Evolutionary conservation across 2,888 invertebrate genomes (phyloP).

Genomic region (Agrilus cyanescens): DNA sequence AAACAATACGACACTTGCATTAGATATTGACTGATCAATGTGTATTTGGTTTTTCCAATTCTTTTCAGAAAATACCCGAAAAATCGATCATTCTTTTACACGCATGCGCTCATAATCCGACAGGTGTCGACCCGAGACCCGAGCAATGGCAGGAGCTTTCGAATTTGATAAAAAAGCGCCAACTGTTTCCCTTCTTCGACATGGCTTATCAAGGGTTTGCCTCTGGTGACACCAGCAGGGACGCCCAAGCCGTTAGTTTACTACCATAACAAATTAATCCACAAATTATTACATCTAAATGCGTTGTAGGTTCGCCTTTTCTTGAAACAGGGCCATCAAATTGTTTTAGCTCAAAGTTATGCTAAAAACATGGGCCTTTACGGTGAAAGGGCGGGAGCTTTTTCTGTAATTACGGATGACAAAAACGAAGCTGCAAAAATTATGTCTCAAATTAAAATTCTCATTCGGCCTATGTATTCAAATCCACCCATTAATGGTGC

Average conservation of each 20-base stretch:
- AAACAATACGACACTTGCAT: too few species aligned
- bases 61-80: constrained; percentile 75
- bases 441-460: constrained; percentile 89
- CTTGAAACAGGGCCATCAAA: constrained; percentile 74
- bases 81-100: constrained; percentile 83
- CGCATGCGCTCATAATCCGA: constrained; percentile 98
- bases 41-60: background rate
- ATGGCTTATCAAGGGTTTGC: constrained; percentile 99
- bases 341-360: constrained; percentile 85
- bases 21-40: too few species aligned
- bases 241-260: constrained; percentile 62
- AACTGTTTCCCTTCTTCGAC: constrained; percentile 88
- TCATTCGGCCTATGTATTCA: constrained; percentile 92
- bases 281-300: background rate
- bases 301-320: constrained; percentile 59
- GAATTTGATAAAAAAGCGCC: constrained; percentile 62
- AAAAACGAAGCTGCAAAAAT: constrained; percentile 73
- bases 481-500: constrained; percentile 95
- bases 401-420: constrained; percentile 61
- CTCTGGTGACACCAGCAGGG: constrained; percentile 72
- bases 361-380: constrained; percentile 95
- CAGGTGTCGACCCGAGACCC: constrained; percentile 80
- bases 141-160: constrained; percentile 89
- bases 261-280: background rate
- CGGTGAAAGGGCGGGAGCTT: constrained; percentile 91